Percentiles rank a stretch among this genome's conserved stretches.
Conservation (phyloP, 2,113 vertebrate species). For the Pithys albifrons region DNA sequence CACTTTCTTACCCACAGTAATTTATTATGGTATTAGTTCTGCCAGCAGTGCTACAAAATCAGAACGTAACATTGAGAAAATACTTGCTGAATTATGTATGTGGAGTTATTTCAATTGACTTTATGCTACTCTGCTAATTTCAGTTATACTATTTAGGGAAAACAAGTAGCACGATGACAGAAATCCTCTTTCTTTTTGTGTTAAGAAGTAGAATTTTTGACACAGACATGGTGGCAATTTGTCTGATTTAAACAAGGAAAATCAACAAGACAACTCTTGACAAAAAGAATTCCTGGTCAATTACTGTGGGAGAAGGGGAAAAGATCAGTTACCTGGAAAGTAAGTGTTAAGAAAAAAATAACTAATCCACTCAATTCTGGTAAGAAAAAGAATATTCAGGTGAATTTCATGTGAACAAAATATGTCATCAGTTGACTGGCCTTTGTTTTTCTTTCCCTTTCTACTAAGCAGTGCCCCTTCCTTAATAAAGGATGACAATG, state of each 20-base stretch:
- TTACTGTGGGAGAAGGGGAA: neutral
- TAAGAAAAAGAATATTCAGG: neutral
- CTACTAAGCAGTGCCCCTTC: neutral
- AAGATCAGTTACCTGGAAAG: neutral
- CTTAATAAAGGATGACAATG: neutral
- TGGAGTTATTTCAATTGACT: neutral
- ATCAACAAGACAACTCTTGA: neutral
- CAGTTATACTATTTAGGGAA: neutral
- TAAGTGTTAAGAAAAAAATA: neutral
- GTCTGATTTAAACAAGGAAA: neutral
- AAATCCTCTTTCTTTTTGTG: neutral
- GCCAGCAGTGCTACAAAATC: neutral
- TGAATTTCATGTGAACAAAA: neutral
- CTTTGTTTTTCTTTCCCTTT: neutral
- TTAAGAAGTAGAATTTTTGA: neutral
- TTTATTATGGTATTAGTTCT: neutral
- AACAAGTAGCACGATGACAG: neutral
- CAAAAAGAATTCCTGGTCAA: neutral
- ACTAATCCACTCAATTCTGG: neutral
- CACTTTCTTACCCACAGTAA: neutral
- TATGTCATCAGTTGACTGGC: neutral
- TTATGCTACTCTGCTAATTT: neutral
- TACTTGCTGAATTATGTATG: neutral
- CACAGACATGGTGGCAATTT: neutral
- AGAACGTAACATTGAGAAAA: neutral